Evolutionary conservation across 37 sponge, comb jelly and placozoan genomes (phyloP), one percentile per base, ranked within the genome.

Genomic region (Chondrilla cf. caribensis): DNA sequence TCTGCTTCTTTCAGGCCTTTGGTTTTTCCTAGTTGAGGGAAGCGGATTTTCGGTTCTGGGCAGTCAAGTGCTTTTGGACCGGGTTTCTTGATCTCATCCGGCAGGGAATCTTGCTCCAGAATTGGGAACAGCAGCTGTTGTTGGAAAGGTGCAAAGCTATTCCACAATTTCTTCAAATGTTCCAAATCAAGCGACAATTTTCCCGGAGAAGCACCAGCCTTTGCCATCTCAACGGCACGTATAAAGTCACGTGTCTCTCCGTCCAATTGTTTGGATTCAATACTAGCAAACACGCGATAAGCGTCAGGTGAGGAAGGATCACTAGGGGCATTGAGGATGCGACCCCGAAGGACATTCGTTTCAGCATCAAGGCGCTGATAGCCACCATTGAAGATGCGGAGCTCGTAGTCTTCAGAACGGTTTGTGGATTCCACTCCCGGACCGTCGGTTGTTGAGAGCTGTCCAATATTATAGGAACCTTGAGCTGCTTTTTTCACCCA

Each of bases 341-440:
- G n/a, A n/a, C n/a, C n/a, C n/a, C n/a, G n/a, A 55, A 67, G 18
- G 18, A 54, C 24, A 58, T 79, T 79, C 28, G 33, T 79, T 32
- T 32, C 59, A 11, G 80, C 80, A 79, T 79, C 80, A 15, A 79
- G 59, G 26, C 80, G 80, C 24, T 58, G 58, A 26, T 79, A 79
- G 58, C 60, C 80, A 31, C 59, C 59, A 11, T 58, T 79, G 80
- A 79, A 79, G 15, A 79, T 79, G 60, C 80, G 80, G 31, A 79
- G 28, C 60, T 79, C 80, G 60, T 28, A 79, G 9, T 79, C 80
- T 25, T 79, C 80, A 18, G 14, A 31, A 19, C 80, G 80, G 35
- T 25, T n/a, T 15, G 8, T 79, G 7, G 33, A 22, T 17, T 79
- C 58, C n/a, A n/a, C n/a, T n/a, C n/a, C n/a, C 59, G 60, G 15